Evolutionary conservation across 2,113 vertebrate genomes (phyloP).

Genomic region (Charadrius vociferus): DNA sequence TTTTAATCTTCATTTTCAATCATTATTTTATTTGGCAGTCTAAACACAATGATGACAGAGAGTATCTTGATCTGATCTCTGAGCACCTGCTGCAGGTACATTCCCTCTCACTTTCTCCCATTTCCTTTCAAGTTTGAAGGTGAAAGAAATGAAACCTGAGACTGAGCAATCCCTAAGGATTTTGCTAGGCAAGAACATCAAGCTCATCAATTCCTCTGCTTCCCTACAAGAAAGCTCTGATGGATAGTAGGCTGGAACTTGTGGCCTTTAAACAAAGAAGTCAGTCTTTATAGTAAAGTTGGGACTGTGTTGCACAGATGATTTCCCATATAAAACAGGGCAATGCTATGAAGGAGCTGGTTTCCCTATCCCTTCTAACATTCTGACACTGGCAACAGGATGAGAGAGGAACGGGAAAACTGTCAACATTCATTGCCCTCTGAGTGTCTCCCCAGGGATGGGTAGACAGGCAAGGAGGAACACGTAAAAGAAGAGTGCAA

Average conservation of each 20-base stretch:
- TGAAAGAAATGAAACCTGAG: not conserved
- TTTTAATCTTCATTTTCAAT: conserved; percentile 59
- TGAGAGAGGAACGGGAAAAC: not conserved
- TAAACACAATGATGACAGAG: conserved; percentile 8
- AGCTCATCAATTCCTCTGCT: not conserved
- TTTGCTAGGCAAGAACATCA: not conserved
- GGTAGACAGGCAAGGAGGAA: not conserved
- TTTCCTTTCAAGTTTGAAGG: not conserved
- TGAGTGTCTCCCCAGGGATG: not conserved
- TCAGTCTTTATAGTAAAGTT: not conserved
- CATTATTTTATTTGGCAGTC: conserved; percentile 54
- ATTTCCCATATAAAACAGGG: not conserved
- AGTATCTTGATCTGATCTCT: not conserved
- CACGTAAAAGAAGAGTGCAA: not conserved
- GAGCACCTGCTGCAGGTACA: conserved; percentile 18
- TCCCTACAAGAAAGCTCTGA: not conserved
- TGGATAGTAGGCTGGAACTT: not conserved
- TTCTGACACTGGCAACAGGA: not conserved
- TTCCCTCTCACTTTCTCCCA: not conserved
- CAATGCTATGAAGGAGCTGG: not conserved
- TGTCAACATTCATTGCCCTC: not conserved
- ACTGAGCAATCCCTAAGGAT: not conserved
- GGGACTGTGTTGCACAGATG: not conserved
- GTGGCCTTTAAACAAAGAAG: not conserved
- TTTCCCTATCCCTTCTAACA: not conserved